Evolutionary conservation across 2,888 invertebrate species (phyloP).

Genomic region (Temnothorax rugatulus): DNA sequence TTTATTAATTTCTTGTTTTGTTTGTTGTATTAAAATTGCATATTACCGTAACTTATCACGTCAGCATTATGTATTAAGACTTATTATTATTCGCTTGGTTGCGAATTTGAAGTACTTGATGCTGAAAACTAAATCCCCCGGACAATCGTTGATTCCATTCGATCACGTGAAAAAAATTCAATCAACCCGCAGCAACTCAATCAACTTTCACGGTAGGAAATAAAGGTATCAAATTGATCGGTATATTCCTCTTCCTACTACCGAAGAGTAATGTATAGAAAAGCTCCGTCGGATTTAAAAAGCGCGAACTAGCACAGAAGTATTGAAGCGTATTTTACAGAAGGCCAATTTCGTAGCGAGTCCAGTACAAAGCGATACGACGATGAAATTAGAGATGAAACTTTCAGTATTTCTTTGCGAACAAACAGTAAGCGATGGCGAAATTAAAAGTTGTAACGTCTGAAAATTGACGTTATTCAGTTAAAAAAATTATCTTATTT

Average conservation of each 20-base stretch:
- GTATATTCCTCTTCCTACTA: conserved; percentile 44
- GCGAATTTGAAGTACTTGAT: conserved; percentile 35
- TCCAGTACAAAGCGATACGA: conserved; percentile 28
- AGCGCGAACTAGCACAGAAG: conserved; percentile 38
- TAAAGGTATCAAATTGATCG: conserved; percentile 68
- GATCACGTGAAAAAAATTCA: conserved; percentile 60
- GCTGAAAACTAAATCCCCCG: conserved; percentile 55
- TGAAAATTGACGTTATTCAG: background rate
- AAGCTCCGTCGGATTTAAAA: conserved; percentile 60
- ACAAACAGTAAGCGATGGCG: conserved; percentile 5
- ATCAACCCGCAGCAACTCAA: conserved; percentile 69
- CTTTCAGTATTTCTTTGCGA: conserved; percentile 29
- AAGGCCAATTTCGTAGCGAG: conserved; percentile 58
- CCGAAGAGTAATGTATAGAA: conserved; percentile 61
- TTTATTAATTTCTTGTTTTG: background rate
- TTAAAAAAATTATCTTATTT: conserved; percentile 7
- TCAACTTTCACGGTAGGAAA: conserved; percentile 68
- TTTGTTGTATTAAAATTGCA: background rate
- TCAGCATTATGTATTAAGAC: conserved; percentile 1
- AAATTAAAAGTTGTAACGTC: conserved; percentile 13
- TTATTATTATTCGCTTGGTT: conserved; percentile 13
- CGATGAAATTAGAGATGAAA: conserved; percentile 26
- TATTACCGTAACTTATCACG: conserved; percentile 6
- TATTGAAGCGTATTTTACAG: conserved; percentile 67
- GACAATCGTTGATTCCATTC: conserved; percentile 62